Conservation (phyloP, 2,797 vertebrate genomes). For the Sebastes flavidus region DNA sequence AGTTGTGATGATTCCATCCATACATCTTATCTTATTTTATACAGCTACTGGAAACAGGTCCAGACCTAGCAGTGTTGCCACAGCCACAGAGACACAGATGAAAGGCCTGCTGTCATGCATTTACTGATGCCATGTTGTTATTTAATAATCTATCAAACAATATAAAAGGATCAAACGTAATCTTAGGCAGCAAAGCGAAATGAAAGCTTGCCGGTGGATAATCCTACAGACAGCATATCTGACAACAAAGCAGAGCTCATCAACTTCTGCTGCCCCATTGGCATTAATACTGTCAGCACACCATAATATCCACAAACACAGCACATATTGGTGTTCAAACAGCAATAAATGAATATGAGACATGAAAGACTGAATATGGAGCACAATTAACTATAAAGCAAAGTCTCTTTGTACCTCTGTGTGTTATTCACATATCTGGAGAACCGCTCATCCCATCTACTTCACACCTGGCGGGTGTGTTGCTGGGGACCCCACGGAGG, state of each 20-base stretch:
- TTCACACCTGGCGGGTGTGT: too few relatives aligned
- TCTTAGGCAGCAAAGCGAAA: neutral
- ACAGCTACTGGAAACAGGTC: neutral
- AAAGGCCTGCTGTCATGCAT: neutral
- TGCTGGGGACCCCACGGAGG: too few relatives aligned
- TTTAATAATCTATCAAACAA: neutral
- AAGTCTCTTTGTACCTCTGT: too few relatives aligned
- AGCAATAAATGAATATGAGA: too few relatives aligned
- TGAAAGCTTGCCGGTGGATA: neutral
- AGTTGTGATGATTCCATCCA: neutral
- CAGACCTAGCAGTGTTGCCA: too few relatives aligned
- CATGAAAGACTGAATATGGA: neutral
- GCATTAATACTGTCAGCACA: neutral
- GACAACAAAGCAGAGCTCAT: neutral
- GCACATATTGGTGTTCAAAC: neutral
- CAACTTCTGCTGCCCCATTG: neutral
- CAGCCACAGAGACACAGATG: neutral
- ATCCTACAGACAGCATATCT: neutral
- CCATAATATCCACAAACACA: neutral
- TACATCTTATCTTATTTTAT: neutral
- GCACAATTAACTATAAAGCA: neutral
- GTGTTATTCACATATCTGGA: too few relatives aligned
- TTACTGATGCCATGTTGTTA: neutral
- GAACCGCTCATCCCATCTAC: too few relatives aligned
- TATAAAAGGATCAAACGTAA: conserved; percentile 7